Conservation (phyloP, 1,140 invertebrate genomes). For the Magallana ariakensis region DNA sequence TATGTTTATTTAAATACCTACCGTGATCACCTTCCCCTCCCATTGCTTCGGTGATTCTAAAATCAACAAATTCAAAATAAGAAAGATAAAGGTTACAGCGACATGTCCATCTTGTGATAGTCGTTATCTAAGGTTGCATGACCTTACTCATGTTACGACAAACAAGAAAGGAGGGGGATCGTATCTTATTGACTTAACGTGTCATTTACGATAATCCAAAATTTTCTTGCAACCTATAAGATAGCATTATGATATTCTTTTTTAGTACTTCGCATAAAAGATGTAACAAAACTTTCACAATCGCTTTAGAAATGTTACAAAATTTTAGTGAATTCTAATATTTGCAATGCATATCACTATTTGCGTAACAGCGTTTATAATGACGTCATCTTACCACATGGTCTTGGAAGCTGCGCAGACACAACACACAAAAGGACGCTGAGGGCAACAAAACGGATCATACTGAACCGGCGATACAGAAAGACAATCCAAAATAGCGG, state of each 20-base stretch:
- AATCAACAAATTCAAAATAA: constrained; percentile 37
- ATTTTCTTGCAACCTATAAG: too few species aligned
- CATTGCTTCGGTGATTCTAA: constrained; percentile 58
- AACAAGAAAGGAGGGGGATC: too few species aligned
- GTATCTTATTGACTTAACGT: too few species aligned
- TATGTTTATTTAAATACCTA: constrained; percentile 26
- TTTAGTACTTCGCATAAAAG: too few species aligned
- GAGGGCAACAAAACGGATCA: constrained; percentile 41
- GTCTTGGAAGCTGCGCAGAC: constrained; percentile 40
- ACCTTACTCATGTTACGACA: background rate
- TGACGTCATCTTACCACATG: constrained; percentile 49
- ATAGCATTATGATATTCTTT: too few species aligned
- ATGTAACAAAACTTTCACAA: too few species aligned
- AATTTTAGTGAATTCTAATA: too few species aligned
- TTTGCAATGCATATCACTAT: too few species aligned
- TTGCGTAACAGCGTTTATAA: too few species aligned
- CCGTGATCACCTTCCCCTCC: constrained; percentile 49
- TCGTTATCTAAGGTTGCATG: background rate
- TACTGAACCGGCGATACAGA: constrained; percentile 12
- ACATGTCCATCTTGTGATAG: background rate
- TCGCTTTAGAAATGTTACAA: too few species aligned
- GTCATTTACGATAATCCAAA: too few species aligned
- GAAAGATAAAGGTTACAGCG: background rate
- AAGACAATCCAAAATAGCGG: constrained; percentile 12
- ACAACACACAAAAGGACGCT: constrained; percentile 45